Evolutionary conservation across 1,140 invertebrate genomes (phyloP), one percentile per base, ranked within the genome.

Genomic region (Saxidomus purpurata): DNA sequence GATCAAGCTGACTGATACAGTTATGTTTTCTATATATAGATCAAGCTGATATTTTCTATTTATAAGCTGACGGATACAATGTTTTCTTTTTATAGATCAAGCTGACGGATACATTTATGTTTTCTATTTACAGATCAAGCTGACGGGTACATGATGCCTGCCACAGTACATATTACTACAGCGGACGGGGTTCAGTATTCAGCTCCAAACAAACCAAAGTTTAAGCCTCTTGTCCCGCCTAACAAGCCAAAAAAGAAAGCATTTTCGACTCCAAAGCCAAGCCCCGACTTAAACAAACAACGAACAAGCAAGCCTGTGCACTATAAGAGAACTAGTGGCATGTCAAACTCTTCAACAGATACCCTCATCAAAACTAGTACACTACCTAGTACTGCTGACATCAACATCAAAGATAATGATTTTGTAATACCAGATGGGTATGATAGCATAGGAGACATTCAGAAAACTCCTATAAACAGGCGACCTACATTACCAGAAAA

Each of bases 391-490:
- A n/a, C n/a, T 15, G 22, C n/a, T 2, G 11, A 43, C 15, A 19
- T 22, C 15, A 28, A 34, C 9, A 69, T 22, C 4, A 34, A 9
- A 13, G 34, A n/a, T 34, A 40, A n/a, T n/a, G n/a, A n/a, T n/a
- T n/a, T 28, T 11, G 9, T 22, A 28, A 15, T 31, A 6, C 63
- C 67, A 6, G 83, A 85, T 59, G 67, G 34, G 15, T 85, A 85
- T 52, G 83, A 85, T 69, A 85, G 83, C 28, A 85, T 85, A 19
- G 83, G 83, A 34, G 83, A 85, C 25, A 22, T 85, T 19, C 82
- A 52, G n/a, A 38, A 69, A 40, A 52, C 34, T 22, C 61, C n/a
- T 11, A 8, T 6, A 34, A 25, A 49, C 22, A 49, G 83, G 25
- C 17, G 49, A 38, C 83, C 83, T 31, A 76, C 67, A 47, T 40